Evolutionary conservation across 2,888 invertebrate genomes (phyloP).

Genomic region (Tubiluchus corallicola): DNA sequence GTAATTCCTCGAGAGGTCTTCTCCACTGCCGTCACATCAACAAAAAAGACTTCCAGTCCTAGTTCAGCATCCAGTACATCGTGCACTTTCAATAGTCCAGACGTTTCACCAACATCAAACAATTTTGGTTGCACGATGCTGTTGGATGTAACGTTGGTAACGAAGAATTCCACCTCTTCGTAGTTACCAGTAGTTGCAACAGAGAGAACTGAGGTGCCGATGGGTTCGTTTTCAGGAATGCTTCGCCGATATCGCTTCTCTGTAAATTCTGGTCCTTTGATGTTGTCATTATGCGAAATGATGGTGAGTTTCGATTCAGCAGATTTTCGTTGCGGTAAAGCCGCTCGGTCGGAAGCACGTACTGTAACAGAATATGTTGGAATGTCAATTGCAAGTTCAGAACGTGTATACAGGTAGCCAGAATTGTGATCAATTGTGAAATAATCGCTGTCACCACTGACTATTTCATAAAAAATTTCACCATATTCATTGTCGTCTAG

Average conservation of each 20-base stretch:
- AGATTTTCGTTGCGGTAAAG: conserved; percentile 64
- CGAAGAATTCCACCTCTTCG: conserved; percentile 60
- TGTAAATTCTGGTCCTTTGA: conserved; percentile 33
- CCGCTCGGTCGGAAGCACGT: conserved; percentile 77
- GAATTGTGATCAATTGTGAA: conserved; percentile 5
- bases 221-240: conserved; percentile 71
- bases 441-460: conserved; percentile 6
- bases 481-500: conserved; percentile 80
- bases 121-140: conserved; percentile 20
- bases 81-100: conserved; percentile 18
- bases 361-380: conserved; percentile 51
- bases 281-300: conserved; percentile 1
- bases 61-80: conserved; percentile 36
- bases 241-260: conserved; percentile 46
- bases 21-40: conserved; percentile 40
- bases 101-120: conserved; percentile 18
- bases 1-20: too few species aligned
- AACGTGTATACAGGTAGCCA: neutral
- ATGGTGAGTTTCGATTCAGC: conserved; percentile 66
- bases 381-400: neutral
- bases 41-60: conserved; percentile 65
- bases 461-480: conserved; percentile 68
- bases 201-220: conserved; percentile 63
- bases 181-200: conserved; percentile 33
- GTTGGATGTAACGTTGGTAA: conserved; percentile 43